phyloP scores from a whole-genome alignment of 2,888 invertebrate species.

The Pyrrhosoma nymphula region DNA sequence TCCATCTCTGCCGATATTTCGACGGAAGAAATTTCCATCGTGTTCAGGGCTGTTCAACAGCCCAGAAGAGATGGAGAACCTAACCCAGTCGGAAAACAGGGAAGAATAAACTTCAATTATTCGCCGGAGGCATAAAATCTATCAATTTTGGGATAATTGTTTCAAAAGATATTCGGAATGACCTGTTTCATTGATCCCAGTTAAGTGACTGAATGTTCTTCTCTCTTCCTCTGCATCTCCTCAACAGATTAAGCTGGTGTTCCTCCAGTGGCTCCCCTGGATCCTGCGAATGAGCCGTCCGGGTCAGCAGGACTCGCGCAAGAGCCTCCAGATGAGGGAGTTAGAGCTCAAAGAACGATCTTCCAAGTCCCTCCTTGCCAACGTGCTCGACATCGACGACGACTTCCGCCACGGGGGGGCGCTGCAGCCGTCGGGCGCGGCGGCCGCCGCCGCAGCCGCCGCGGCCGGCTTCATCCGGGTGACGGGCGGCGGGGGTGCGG shows the following conservation, averaged over 20 bases:
- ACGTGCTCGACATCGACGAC: constrained; percentile 98
- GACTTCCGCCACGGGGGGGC: constrained; percentile 91
- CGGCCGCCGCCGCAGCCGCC: constrained; percentile 75
- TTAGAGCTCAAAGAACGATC: constrained; percentile 94
- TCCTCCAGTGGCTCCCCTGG: constrained; percentile 98
- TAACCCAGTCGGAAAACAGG: no score
- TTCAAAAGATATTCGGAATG: no score
- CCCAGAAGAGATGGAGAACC: no score
- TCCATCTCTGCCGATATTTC: no score
- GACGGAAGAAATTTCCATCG: no score
- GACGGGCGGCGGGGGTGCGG: constrained; percentile 77
- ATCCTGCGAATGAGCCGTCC: constrained; percentile 95
- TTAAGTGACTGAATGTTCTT: no score
- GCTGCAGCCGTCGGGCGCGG: constrained; percentile 79
- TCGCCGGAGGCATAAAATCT: no score
- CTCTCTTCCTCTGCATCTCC: no score
- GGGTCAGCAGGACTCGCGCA: constrained; percentile 81
- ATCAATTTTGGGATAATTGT: no score
- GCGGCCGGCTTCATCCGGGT: constrained; percentile 75
- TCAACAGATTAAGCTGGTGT: constrained; percentile 90
- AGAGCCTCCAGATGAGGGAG: constrained; percentile 89
- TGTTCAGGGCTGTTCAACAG: no score
- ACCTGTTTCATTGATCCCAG: no score
- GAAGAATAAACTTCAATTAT: no score
- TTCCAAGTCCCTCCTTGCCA: constrained; percentile 96